These are phyloP conservation scores for Aspiorhynchus laticeps DNA, from an alignment of 2,113 vertebrate species.

Conservation along the genomic window DNA sequence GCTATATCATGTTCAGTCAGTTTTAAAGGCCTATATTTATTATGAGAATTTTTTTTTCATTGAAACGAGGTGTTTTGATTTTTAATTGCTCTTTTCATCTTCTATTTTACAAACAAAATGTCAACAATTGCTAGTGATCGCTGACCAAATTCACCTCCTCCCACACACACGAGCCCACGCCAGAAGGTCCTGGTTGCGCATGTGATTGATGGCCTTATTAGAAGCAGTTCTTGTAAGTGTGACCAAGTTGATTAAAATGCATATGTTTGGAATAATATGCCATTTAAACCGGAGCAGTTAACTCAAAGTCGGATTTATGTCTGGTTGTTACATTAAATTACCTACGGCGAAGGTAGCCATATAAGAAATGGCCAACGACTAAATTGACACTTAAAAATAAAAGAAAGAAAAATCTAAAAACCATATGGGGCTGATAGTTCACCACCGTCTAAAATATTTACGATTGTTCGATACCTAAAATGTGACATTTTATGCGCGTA, in stretches of 20 bases:
- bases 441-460: neutral
- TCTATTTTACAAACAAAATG: neutral
- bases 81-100: constrained; percentile 8
- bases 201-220: constrained; percentile 99
- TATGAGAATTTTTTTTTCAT: neutral
- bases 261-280: constrained; percentile 99
- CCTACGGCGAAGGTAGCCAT: neutral
- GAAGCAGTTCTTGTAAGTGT: constrained; percentile 99
- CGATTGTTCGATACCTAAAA: no score
- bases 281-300: constrained; percentile 86
- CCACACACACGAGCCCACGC: constrained; percentile 13
- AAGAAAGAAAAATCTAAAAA: constrained; percentile 14
- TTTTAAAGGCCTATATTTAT: neutral
- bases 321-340: constrained; percentile 62
- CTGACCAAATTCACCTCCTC: constrained; percentile 24
- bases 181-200: constrained; percentile 41
- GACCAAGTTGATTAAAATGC: constrained; percentile 98
- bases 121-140: constrained; percentile 19
- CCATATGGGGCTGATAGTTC: neutral
- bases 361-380: constrained; percentile 8
- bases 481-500: neutral
- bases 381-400: constrained; percentile 30
- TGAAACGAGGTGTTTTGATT: neutral
- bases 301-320: constrained; percentile 74
- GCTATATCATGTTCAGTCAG: neutral